Conservation (phyloP, 2,888 invertebrate species). For the Dromius quadrimaculatus region DNA sequence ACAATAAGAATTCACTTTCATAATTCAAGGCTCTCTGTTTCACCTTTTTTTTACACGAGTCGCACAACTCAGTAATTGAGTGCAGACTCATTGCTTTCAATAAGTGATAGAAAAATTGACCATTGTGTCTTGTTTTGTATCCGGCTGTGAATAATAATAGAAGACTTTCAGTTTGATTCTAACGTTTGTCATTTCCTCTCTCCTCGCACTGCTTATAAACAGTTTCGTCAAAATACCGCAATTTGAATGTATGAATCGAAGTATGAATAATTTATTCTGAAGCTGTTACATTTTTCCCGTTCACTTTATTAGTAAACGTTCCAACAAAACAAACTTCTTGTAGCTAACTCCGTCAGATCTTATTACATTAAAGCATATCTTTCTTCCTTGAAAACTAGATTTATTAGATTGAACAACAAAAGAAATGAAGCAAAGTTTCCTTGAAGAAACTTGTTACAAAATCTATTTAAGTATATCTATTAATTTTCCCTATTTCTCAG, state of each 20-base stretch:
- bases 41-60: conserved; percentile 40
- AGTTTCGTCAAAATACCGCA: too few relatives aligned
- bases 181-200: too few relatives aligned
- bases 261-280: too few relatives aligned
- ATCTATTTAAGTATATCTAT: conserved; percentile 42
- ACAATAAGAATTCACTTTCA: conserved; percentile 49
- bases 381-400: conserved; percentile 31
- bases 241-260: too few relatives aligned
- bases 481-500: conserved; percentile 36
- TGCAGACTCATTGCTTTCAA: conserved; percentile 37
- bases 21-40: conserved; percentile 43
- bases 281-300: too few relatives aligned
- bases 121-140: conserved; percentile 39
- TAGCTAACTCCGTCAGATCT: conserved; percentile 16
- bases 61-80: too few relatives aligned
- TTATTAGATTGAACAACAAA: conserved; percentile 37
- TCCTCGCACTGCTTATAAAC: too few relatives aligned
- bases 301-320: neutral
- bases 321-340: conserved; percentile 9
- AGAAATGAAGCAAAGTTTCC: conserved; percentile 30
- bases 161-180: too few relatives aligned
- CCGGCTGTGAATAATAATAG: conserved; percentile 34
- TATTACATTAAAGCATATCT: conserved; percentile 14
- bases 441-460: conserved; percentile 37
- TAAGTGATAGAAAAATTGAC: conserved; percentile 42